Evolutionary conservation across 2,113 vertebrate species (phyloP).

Genomic region (Microcebus murinus): DNA sequence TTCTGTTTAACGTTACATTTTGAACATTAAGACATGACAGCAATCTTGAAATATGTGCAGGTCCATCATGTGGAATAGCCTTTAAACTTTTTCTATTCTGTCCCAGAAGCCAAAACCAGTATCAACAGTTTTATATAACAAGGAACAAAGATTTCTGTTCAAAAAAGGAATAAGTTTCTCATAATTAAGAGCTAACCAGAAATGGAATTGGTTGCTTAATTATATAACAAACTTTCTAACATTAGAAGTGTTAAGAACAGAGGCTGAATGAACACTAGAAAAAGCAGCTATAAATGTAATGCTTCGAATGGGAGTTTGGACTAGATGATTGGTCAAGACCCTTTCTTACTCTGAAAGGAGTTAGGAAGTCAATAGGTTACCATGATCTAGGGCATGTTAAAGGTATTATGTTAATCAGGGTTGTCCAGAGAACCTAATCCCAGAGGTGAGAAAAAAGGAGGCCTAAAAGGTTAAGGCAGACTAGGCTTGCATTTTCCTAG

Average conservation of each 20-base stretch:
- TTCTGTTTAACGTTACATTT: neutral
- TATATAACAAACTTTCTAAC: neutral
- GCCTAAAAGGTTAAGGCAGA: neutral
- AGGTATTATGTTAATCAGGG: neutral
- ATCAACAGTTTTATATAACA: slow-evolving; percentile 13
- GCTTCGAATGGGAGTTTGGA: neutral
- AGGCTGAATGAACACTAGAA: neutral
- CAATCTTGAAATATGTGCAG: neutral
- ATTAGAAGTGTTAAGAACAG: neutral
- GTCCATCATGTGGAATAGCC: neutral
- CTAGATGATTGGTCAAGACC: neutral
- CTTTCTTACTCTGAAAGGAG: neutral
- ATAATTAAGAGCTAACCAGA: slow-evolving; percentile 34
- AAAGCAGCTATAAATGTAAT: neutral
- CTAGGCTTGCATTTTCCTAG: neutral
- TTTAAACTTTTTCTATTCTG: neutral
- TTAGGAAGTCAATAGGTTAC: neutral
- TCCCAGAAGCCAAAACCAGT: slow-evolving; percentile 10
- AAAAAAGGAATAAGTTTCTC: neutral
- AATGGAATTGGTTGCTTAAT: slow-evolving; percentile 20
- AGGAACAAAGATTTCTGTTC: slow-evolving; percentile 19
- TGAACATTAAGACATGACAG: neutral
- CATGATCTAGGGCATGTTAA: neutral
- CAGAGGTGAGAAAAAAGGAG: neutral
- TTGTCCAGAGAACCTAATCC: neutral